These are phyloP conservation scores for Idris sp. DNA, from an alignment of 1,140 invertebrate species.

Conservation along the genomic window DNA sequence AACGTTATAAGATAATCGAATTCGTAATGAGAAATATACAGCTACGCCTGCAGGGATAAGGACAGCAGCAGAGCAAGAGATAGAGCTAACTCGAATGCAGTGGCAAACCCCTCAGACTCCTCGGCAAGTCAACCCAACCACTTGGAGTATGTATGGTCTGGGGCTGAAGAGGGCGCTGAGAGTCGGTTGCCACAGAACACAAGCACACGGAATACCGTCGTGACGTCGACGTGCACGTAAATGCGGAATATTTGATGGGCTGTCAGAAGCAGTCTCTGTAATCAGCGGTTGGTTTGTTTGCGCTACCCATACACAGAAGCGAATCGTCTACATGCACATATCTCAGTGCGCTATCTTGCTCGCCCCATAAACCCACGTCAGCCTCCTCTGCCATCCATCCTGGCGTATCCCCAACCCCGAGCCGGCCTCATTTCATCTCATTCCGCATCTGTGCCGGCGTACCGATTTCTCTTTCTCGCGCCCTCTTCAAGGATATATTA, in stretches of 20 bases:
- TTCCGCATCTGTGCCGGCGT: slow-evolving; percentile 26
- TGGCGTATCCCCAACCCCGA: not conserved
- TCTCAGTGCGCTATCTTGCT: slow-evolving; percentile 62
- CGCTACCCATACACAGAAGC: slow-evolving; percentile 70
- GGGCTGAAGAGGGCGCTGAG: slow-evolving; percentile 49
- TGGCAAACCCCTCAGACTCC: slow-evolving; percentile 62
- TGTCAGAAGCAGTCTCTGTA: slow-evolving; percentile 78
- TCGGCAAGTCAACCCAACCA: slow-evolving; percentile 61
- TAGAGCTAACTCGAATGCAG: slow-evolving; percentile 54
- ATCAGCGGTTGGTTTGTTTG: slow-evolving; percentile 78
- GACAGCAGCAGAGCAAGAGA: too few relatives aligned
- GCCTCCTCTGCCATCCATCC: slow-evolving; percentile 4
- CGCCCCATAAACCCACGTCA: slow-evolving; percentile 18
- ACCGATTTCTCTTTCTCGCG: slow-evolving; percentile 36
- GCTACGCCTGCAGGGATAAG: slow-evolving; percentile 21
- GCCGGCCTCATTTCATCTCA: slow-evolving; percentile 33
- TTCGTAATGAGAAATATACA: slow-evolving; percentile 73
- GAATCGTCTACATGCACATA: slow-evolving; percentile 57
- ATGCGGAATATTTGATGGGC: slow-evolving; percentile 78
- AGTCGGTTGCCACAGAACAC: slow-evolving; percentile 64
- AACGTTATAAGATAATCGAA: slow-evolving; percentile 72
- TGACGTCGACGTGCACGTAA: slow-evolving; percentile 76
- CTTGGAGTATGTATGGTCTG: slow-evolving; percentile 55
- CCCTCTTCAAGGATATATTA: slow-evolving; percentile 47
- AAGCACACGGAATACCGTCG: slow-evolving; percentile 73